Base-by-base conservation (phyloP, 1,140 invertebrate species). In the Ladona fulva region DNA sequence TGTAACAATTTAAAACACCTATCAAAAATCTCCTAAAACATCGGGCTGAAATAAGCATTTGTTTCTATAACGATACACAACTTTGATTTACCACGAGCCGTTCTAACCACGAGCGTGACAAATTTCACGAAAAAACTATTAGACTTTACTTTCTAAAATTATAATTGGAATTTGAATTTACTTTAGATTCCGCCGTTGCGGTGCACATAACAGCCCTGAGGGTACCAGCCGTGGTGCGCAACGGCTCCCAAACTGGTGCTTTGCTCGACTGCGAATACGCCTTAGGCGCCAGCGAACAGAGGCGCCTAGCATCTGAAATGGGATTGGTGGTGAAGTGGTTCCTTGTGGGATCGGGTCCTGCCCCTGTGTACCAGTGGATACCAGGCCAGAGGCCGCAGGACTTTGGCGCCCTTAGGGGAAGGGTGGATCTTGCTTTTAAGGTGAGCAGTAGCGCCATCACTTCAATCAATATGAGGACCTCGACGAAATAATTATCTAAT, bases 191-290 rank as follows among this genome's bases (percentile, higher is more conserved):
- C 24, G 11, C 66, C 1, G 66, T n/a, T 7, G 82, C 81, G 37
- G 81, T 87, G 25, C 89, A 89, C 82, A 93, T 94, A 83, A 90
- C 89, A 66, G 87, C 88, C 78, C 84, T 93, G 52, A 86, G 87
- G 78, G 91, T 94, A 76, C 93, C 93, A 76, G 86, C 88, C 81
- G 86, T 90, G 76, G 89, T 92, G 22, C 87, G 88, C 79, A 91
- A 91, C 80, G 91, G 90, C 74, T 89, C 90, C n/a, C 87, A 88
- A 76, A 85, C 89, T n/a, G 81, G 80, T 24, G 89, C 91, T 5
- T 86, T 93, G 37, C 84, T 94, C 79, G 92, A 94, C 84, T 94
- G 93, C 86, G 89, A 92, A 82, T 94, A 92, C 83, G 87, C 87
- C n/a, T 84, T 90, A 44, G 90, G 90, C 66, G 85, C 81, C 19